phyloP scores from a whole-genome alignment of 2,888 invertebrate species.

The Megamerina dolium region DNA sequence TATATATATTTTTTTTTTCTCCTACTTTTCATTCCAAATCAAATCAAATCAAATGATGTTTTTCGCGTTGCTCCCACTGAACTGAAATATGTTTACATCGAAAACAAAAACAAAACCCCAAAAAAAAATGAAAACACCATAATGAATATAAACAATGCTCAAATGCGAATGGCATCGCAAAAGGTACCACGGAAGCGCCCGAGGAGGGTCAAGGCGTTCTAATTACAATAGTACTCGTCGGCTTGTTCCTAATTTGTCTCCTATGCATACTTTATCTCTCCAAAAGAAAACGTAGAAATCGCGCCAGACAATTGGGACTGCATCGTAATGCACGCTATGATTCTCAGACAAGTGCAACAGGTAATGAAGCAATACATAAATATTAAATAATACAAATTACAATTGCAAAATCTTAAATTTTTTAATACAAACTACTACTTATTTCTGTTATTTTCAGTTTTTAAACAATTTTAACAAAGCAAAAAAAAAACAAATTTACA shows the following conservation, averaged over 20 bases:
- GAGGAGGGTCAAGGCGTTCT: constrained; percentile 51
- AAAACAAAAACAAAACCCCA: too few relatives aligned
- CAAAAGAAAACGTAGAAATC: constrained; percentile 51
- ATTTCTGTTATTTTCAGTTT: constrained; percentile 21
- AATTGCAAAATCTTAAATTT: neutral
- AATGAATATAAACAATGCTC: too few relatives aligned
- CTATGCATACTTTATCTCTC: constrained; percentile 52
- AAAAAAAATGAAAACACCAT: too few relatives aligned
- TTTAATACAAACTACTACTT: constrained; percentile 10
- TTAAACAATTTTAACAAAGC: constrained; percentile 21
- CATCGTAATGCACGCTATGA: constrained; percentile 50
- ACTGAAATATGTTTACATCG: too few relatives aligned
- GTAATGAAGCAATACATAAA: constrained; percentile 28
- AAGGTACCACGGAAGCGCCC: constrained; percentile 50
- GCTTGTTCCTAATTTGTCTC: constrained; percentile 52
- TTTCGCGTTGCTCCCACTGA: too few relatives aligned
- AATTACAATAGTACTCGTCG: constrained; percentile 50
- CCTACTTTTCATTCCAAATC: too few relatives aligned
- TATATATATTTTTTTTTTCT: too few relatives aligned
- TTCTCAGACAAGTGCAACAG: constrained; percentile 50
- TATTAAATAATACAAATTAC: neutral
- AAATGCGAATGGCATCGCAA: too few relatives aligned
- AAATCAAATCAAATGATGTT: too few relatives aligned
- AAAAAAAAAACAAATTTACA: neutral
- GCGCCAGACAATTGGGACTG: constrained; percentile 47